Evolutionary conservation across 2,113 vertebrate genomes (phyloP).

Genomic region (Cyanocitta stelleri): DNA sequence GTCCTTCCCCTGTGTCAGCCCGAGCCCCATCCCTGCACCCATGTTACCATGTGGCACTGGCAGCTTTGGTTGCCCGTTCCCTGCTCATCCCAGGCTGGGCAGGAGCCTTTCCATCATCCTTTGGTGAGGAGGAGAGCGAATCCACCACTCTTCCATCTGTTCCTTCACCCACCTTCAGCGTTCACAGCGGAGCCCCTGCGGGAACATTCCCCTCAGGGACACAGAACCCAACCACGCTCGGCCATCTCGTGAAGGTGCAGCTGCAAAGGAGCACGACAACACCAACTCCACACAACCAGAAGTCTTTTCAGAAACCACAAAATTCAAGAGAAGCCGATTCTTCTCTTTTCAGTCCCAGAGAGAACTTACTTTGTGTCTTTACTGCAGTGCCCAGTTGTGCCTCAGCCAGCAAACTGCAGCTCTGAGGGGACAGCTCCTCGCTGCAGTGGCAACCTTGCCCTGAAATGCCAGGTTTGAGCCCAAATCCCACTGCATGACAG

Average conservation of each 20-base stretch:
- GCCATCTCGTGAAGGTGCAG: background rate
- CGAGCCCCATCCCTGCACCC: rapidly evolving
- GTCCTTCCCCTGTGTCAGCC: background rate
- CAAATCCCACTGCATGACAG: background rate
- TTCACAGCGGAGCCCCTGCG: rapidly evolving
- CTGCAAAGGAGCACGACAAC: background rate
- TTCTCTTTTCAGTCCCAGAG: background rate
- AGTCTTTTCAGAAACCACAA: background rate
- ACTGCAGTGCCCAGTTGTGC: background rate
- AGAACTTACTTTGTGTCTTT: rapidly evolving
- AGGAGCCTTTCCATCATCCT: background rate
- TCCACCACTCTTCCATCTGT: background rate
- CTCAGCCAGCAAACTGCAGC: background rate
- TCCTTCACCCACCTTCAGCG: background rate
- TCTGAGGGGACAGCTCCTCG: background rate
- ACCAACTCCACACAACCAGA: background rate
- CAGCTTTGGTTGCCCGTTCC: background rate
- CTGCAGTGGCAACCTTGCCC: background rate
- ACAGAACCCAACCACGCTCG: rapidly evolving
- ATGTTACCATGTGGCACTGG: rapidly evolving
- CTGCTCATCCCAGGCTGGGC: background rate
- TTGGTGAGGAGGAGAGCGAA: background rate
- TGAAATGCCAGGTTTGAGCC: background rate
- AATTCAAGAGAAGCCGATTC: background rate
- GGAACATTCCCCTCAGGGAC: background rate